Percentiles rank a stretch among this genome's conserved stretches.
These are phyloP conservation scores for Anthophora plumipes DNA, from an alignment of 2,888 invertebrate genomes.

Conservation along the genomic window DNA sequence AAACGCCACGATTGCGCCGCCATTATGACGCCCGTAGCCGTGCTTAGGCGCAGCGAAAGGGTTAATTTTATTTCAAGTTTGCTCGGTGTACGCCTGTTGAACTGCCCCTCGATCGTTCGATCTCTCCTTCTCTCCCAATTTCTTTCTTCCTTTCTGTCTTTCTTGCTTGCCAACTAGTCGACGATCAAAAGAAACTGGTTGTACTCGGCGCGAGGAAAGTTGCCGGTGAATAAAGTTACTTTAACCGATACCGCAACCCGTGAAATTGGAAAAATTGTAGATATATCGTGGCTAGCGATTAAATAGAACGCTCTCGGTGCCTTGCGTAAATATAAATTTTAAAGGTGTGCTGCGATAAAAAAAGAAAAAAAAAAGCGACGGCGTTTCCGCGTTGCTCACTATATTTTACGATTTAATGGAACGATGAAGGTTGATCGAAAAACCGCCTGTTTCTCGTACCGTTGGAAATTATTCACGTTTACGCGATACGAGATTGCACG, in stretches of 20 bases:
- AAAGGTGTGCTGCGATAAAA: neutral
- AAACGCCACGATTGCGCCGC: slow-evolving; percentile 22
- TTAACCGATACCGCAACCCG: neutral
- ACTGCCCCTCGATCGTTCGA: neutral
- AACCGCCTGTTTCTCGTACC: neutral
- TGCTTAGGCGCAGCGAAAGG: neutral
- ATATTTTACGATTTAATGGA: neutral
- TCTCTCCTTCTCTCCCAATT: too few species aligned
- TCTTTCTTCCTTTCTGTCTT: too few species aligned
- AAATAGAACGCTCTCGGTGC: neutral
- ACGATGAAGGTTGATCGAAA: neutral
- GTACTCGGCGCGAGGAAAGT: neutral
- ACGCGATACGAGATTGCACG: neutral
- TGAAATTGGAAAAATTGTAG: slow-evolving; percentile 12
- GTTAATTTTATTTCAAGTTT: slow-evolving; percentile 42
- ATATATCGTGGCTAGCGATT: neutral
- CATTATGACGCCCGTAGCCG: slow-evolving; percentile 13
- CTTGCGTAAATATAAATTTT: slow-evolving; percentile 7
- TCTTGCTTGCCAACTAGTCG: neutral
- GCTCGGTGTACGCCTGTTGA: neutral
- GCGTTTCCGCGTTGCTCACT: neutral
- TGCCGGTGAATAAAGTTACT: slow-evolving; percentile 15
- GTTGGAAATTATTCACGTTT: neutral
- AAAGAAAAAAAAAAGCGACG: too few species aligned
- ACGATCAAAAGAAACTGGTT: slow-evolving; percentile 16